These are phyloP conservation scores for Caenorhabditis auriculariae DNA, from an alignment of 2,888 invertebrate genomes.

Conservation along the genomic window DNA sequence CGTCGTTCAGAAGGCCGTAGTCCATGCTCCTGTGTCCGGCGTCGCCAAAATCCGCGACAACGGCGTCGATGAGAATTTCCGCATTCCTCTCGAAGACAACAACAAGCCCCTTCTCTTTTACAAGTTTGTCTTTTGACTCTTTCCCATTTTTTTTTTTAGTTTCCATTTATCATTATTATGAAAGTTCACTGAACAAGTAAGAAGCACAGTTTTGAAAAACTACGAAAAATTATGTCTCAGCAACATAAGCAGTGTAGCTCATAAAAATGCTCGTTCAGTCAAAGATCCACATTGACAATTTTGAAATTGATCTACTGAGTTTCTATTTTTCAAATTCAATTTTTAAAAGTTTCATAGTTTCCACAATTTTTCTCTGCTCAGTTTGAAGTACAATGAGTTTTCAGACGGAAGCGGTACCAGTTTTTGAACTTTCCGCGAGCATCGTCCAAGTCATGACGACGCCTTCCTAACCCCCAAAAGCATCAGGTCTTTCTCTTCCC, in stretches of 20 bases:
- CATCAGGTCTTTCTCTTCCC: no score
- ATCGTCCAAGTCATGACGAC: constrained; percentile 49
- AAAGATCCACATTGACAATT: no score
- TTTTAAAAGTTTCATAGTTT: no score
- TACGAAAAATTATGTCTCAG: background rate
- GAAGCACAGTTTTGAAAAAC: background rate
- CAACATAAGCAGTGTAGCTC: no score
- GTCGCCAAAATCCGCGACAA: constrained; percentile 34
- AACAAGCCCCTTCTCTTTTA: constrained; percentile 50
- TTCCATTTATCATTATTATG: no score
- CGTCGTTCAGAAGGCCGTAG: constrained; percentile 15
- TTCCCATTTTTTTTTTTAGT: no score
- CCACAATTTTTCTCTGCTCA: no score
- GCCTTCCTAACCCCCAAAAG: no score
- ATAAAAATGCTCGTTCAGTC: no score
- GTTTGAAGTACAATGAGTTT: constrained; percentile 5
- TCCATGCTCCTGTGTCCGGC: constrained; percentile 26
- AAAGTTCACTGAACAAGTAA: no score
- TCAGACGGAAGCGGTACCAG: constrained; percentile 56
- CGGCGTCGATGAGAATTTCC: constrained; percentile 37
- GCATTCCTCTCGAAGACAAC: constrained; percentile 49
- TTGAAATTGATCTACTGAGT: no score
- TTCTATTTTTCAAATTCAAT: no score
- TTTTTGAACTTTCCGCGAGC: constrained; percentile 59
- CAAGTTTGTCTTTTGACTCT: constrained; percentile 25